Percentiles rank a stretch among this genome's conserved stretches.
phyloP scores from a whole-genome alignment of 2,888 invertebrate genomes.

The Steromphala cineraria region DNA sequence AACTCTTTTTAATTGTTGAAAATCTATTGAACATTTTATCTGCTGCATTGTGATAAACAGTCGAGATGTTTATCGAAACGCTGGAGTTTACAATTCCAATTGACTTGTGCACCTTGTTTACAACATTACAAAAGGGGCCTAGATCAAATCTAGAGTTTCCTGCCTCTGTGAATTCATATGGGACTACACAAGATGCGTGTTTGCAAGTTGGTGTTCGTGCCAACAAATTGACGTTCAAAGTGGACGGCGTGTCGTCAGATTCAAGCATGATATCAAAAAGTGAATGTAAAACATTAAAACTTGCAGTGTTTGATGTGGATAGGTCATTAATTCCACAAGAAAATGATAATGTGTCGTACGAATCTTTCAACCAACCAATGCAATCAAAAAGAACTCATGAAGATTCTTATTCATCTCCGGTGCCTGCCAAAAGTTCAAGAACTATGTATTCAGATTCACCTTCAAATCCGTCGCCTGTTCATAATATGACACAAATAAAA shows the following conservation, averaged over 20 bases:
- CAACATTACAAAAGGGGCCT: not conserved
- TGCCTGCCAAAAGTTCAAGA: not conserved
- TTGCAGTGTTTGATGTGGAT: not conserved
- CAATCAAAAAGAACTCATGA: not conserved
- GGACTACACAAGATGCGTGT: not conserved
- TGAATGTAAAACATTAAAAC: slow-evolving; percentile 6
- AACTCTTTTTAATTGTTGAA: too few relatives aligned
- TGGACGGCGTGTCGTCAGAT: not conserved
- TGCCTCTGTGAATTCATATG: not conserved
- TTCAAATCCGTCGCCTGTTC: not conserved
- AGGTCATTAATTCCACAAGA: not conserved
- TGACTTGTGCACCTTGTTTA: not conserved
- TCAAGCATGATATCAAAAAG: not conserved
- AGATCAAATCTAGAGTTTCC: not conserved
- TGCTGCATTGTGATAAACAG: too few relatives aligned
- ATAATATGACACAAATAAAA: not conserved
- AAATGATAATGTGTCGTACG: not conserved
- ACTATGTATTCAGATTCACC: not conserved
- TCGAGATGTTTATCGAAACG: not conserved
- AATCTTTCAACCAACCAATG: not conserved
- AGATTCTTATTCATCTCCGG: not conserved
- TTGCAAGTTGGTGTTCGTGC: not conserved
- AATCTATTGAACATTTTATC: too few relatives aligned
- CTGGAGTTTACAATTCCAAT: not conserved
- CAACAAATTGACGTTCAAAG: slow-evolving; percentile 3